A percentile compares a stretch with the other conserved stretches of the same genome.
These are phyloP conservation scores for Tetheella fluctuosa DNA, from an alignment of 2,888 invertebrate genomes.

Conservation along the genomic window DNA sequence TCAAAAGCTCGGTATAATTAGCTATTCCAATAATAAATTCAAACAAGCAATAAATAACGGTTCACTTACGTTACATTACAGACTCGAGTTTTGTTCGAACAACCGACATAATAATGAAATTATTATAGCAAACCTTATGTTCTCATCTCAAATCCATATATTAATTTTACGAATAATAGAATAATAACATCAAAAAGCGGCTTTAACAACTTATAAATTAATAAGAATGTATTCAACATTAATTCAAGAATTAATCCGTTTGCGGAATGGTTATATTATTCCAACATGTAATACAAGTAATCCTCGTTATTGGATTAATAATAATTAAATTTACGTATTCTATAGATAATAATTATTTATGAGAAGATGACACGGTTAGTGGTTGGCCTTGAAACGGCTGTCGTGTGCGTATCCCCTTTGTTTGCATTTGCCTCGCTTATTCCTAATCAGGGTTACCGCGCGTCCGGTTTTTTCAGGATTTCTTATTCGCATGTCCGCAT, in stretches of 20 bases:
- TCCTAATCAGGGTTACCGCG: background rate
- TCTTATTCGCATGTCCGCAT: background rate
- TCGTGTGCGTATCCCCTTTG: background rate
- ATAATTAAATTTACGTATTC: slow-evolving; percentile 1
- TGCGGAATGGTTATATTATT: background rate
- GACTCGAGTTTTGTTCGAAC: background rate
- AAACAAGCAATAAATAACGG: background rate
- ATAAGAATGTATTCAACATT: background rate
- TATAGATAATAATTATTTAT: slow-evolving; percentile 5
- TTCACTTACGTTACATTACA: slow-evolving; percentile 1
- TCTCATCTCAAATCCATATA: background rate
- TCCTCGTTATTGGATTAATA: background rate
- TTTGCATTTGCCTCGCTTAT: background rate
- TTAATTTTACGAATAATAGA: background rate
- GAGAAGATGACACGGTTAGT: slow-evolving; percentile 2
- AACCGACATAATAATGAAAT: background rate
- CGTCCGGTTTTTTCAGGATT: background rate
- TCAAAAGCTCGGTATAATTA: background rate
- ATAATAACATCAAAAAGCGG: background rate
- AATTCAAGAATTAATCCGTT: background rate
- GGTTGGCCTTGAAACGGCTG: slow-evolving; percentile 1
- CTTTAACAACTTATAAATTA: background rate
- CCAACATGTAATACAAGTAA: background rate
- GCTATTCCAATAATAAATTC: background rate
- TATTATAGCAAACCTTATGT: background rate